A percentile compares a stretch with the other conserved stretches of the same genome.
Evolutionary conservation across 2,113 vertebrate genomes (phyloP).

Genomic region (Vimba vimba): DNA sequence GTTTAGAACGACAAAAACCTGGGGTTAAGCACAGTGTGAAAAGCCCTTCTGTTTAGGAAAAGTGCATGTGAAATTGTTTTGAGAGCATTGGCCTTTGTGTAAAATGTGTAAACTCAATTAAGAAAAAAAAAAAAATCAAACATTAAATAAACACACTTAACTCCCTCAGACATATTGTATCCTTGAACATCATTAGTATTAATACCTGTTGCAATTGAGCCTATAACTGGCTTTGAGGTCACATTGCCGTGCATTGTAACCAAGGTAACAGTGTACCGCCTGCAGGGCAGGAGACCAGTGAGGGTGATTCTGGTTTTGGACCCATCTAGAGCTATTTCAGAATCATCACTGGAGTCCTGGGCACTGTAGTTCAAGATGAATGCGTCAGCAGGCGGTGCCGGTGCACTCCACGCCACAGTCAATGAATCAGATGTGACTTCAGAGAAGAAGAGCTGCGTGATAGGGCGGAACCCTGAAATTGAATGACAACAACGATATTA

Average conservation of each 20-base stretch:
- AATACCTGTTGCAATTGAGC: constrained; percentile 91
- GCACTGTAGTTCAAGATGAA: constrained; percentile 90
- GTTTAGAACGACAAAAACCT: not conserved
- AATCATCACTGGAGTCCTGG: constrained; percentile 78
- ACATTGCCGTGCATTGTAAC: constrained; percentile 86
- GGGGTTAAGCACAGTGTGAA: no score
- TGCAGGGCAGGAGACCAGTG: constrained; percentile 85
- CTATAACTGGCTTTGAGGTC: constrained; percentile 87
- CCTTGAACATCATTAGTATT: not conserved
- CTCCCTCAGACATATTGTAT: not conserved
- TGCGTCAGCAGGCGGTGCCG: constrained; percentile 89
- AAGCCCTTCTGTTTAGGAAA: not conserved
- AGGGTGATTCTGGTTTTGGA: constrained; percentile 84
- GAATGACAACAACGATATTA: constrained; percentile 39
- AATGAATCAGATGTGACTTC: constrained; percentile 89
- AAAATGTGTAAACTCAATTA: not conserved
- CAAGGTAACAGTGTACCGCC: constrained; percentile 87
- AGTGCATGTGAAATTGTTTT: not conserved
- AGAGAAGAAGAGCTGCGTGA: constrained; percentile 92
- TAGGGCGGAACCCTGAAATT: constrained; percentile 89
- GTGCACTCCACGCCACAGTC: constrained; percentile 90
- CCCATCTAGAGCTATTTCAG: constrained; percentile 85
- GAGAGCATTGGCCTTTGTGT: not conserved
- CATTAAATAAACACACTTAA: not conserved
- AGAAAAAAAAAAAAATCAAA: not conserved